A percentile compares a stretch with the other conserved stretches of the same genome.
Evolutionary conservation across 2,888 invertebrate genomes (phyloP).

Genomic region (Brachypterus glaber): DNA sequence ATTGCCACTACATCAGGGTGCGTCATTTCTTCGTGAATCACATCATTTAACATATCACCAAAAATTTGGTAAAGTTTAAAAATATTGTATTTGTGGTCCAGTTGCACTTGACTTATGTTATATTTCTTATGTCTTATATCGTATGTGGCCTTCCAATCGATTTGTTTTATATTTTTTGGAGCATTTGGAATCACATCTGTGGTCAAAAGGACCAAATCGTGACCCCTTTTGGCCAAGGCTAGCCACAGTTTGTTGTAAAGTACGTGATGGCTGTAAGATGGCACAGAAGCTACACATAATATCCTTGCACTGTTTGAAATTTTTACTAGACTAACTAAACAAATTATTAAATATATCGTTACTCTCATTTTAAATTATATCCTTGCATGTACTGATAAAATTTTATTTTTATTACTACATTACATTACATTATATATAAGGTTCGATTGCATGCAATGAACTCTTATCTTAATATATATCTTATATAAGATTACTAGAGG

Average conservation of each 20-base stretch:
- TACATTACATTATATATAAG: too few relatives aligned
- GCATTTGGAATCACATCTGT: background rate
- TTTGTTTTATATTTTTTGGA: background rate
- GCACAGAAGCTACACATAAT: background rate
- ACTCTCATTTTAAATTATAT: too few relatives aligned
- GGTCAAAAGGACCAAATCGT: background rate
- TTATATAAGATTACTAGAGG: too few relatives aligned
- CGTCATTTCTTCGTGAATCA: background rate
- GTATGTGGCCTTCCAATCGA: background rate
- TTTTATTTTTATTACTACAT: too few relatives aligned
- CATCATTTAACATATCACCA: background rate
- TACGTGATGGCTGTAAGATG: background rate
- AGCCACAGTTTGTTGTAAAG: background rate
- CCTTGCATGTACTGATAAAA: too few relatives aligned
- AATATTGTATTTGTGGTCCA: background rate
- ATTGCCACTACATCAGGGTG: background rate
- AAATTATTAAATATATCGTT: too few relatives aligned
- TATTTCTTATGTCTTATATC: background rate
- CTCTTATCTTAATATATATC: too few relatives aligned
- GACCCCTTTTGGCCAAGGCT: background rate
- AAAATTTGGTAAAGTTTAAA: background rate
- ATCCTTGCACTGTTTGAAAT: constrained; percentile 29
- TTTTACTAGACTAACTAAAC: constrained; percentile 46
- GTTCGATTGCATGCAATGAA: too few relatives aligned
- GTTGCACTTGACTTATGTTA: background rate